Conservation (phyloP, 2,888 invertebrate genomes). For the Blastobasis adustella region DNA sequence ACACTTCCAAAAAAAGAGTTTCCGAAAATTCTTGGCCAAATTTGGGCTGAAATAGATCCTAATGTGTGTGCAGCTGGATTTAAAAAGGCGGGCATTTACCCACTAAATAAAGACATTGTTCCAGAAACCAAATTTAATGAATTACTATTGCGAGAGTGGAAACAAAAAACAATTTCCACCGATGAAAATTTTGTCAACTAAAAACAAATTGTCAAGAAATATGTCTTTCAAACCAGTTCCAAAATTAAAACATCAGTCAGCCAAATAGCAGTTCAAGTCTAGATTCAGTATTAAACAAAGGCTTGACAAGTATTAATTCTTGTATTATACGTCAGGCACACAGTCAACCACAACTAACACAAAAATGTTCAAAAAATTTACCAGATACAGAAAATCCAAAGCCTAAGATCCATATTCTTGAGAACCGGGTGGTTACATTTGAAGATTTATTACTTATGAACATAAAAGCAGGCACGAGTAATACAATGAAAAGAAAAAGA, state of each 20-base stretch:
- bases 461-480: conserved; percentile 12
- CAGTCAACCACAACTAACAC: background rate
- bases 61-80: conserved; percentile 14
- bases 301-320: background rate
- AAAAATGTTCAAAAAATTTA: background rate
- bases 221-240: background rate
- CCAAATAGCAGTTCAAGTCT: background rate
- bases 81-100: conserved; percentile 17
- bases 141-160: conserved; percentile 12
- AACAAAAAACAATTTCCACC: conserved; percentile 1
- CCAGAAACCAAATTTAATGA: conserved; percentile 13
- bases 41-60: conserved; percentile 17
- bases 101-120: conserved; percentile 16
- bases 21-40: conserved; percentile 16
- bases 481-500: conserved; percentile 8
- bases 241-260: background rate
- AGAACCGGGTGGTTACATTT: conserved; percentile 9
- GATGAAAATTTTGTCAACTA: background rate
- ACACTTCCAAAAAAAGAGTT: conserved; percentile 19
- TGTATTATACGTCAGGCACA: background rate
- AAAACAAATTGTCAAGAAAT: background rate
- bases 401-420: conserved; percentile 8
- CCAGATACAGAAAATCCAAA: background rate
- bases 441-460: conserved; percentile 9
- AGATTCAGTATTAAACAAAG: background rate